Base-by-base conservation (phyloP, 2,113 vertebrate species). In the Burhinus bistriatus region DNA sequence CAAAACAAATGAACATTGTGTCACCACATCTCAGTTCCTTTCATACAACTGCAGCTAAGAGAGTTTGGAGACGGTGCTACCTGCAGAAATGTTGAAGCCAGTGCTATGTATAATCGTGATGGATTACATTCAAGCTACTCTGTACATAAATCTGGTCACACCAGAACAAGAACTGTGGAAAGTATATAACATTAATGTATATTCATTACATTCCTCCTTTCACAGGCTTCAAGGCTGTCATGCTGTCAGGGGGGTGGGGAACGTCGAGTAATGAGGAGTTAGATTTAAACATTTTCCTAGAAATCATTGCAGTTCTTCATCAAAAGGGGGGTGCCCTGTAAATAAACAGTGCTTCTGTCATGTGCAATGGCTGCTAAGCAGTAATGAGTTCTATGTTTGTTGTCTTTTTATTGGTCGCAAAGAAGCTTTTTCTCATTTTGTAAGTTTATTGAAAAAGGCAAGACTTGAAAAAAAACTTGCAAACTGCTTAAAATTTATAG, bases 61-160 rank as follows among this genome's bases (percentile, higher is more conserved):
- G 66, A 72, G 71, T 58, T 72, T 87, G 69, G 83, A 95, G 85
- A 49, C 0, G 0, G 26, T 45, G 58, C 23, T 54, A 68, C 80
- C 92, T 88, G 68, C 42, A 69, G 36, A 76, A 91, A 83, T 25
- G 47, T 84, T 93, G 84, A 86, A 95, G 66, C 66, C 62, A 55
- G 17, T 78, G 72, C 77, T 83, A 3, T 72, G 72, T 82, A 20
- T 89, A 95, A 92, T 89, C 1, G 0, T 91, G 93, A 96, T 97
- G 89, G 87, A 96, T 94, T 97, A n/a, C 70, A 71, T 86, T 93
- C 78, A 92, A n/a, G 64, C 64, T 87, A 70, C 65, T 95, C 82
- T 2, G 3, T 83, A 85, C 94, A 94, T 95, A 97, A 96, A 97
- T 96, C 91, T 92, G 73, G 61, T 94, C 89, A 87, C 88, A 94